Evolutionary conservation across 2,113 vertebrate genomes (phyloP), one percentile per base, ranked within the genome.

Genomic region (Scomber scombrus): DNA sequence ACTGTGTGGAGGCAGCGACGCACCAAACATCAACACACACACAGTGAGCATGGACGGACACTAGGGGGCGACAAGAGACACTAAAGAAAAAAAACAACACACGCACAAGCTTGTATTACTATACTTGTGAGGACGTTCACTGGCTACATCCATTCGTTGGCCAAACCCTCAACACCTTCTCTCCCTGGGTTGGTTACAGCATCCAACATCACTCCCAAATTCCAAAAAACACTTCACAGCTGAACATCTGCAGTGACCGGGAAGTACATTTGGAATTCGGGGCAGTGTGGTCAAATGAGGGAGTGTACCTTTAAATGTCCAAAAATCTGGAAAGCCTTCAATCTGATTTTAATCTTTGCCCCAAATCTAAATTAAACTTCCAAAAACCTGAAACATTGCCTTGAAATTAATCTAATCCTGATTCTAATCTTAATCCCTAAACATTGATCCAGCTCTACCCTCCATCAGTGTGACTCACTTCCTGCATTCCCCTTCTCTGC

Each of bases 1-100:
- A 97, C 96, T 99, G 98, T 78, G 96, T 98, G 68, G 93, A 72
- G 64, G 57, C 19, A 2, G 51, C 75, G 13, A 18, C 64, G 40
- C 70, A 34, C 10, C 82, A 72, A 18, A 74, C 89, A 2, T 92
- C 96, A 63, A 57, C 76, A 62, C 66, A 31, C 73, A 94, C 95
- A 58, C 96, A 97, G 92, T 96, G 93, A 95, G 85, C 83, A 23
- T 8, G 65, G 64, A 60, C n/a, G 52, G 54, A 86, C 87, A 75
- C 63, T 71, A 86, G 90, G 52, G 75, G 80, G 70, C 40, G 11
- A 85, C 76, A 78, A 55, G 54, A 88, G 76, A 90, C 88, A 87
- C 50, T 82, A 90, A 89, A 89, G 15, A 49, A 49, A 49, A 49
- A 49, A 49, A 49, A 49, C 47, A 76, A 55, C 75, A 85, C 85